phyloP scores from a whole-genome alignment of 2,888 invertebrate species.

The Galerucella pusilla region DNA sequence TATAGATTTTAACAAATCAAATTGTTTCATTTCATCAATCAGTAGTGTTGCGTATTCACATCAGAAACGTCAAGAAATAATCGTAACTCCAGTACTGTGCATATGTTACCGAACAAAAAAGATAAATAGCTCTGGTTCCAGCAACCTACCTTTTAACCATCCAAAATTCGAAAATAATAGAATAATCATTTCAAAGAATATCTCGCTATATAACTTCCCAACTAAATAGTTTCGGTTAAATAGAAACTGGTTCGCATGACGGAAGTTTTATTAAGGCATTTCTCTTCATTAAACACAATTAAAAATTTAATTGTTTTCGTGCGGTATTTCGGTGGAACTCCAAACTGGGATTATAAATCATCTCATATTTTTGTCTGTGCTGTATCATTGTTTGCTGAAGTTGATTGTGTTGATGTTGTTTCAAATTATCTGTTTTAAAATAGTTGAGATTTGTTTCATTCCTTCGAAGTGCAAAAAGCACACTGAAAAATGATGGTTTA shows the following conservation, averaged over 20 bases:
- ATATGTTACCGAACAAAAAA: neutral
- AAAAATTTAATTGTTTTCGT: constrained; percentile 22
- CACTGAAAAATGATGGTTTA: neutral
- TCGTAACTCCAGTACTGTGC: neutral
- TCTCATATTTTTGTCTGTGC: constrained; percentile 18
- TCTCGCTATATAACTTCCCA: constrained; percentile 2
- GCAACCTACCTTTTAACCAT: neutral
- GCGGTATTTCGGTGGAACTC: constrained; percentile 12
- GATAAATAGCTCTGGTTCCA: neutral
- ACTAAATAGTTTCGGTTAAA: constrained; percentile 22
- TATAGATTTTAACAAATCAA: too few relatives aligned
- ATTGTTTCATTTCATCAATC: too few relatives aligned
- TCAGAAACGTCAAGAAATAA: neutral
- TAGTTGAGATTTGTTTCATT: constrained; percentile 1
- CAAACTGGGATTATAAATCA: constrained; percentile 24
- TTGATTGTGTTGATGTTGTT: constrained; percentile 20
- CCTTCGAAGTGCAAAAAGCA: neutral
- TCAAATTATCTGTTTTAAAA: constrained; percentile 7
- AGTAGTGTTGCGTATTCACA: too few relatives aligned
- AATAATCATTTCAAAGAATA: constrained; percentile 23
- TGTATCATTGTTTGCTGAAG: constrained; percentile 22
- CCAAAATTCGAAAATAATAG: constrained; percentile 20
- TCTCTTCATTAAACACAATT: constrained; percentile 28
- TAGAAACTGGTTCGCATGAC: constrained; percentile 13
- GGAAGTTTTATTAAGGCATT: constrained; percentile 21